These are phyloP conservation scores for Ganaspis sp. DNA, from an alignment of 1,140 invertebrate genomes.

Conservation along the genomic window DNA sequence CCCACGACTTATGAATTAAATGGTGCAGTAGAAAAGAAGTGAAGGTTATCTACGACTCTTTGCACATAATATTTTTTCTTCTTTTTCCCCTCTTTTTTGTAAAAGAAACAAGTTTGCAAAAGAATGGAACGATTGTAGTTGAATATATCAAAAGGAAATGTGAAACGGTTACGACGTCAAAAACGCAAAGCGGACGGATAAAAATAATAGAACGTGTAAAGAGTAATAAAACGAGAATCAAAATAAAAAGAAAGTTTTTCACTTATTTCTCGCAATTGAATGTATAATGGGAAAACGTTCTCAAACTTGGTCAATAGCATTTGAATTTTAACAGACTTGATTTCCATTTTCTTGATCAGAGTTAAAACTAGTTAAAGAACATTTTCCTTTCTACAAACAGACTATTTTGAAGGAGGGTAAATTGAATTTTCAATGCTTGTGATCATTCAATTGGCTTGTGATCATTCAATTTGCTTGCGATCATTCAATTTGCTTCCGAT, in stretches of 20 bases:
- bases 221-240: background rate
- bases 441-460: no score
- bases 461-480: no score
- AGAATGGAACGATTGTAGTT: background rate
- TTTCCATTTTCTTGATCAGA: constrained; percentile 4
- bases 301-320: constrained; percentile 3
- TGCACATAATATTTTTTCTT: background rate
- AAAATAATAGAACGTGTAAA: background rate
- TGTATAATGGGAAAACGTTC: constrained; percentile 3
- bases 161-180: background rate
- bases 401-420: no score
- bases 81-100: background rate
- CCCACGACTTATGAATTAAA: background rate
- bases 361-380: constrained; percentile 1
- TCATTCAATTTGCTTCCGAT: no score
- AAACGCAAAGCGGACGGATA: background rate
- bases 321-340: background rate
- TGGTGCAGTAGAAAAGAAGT: background rate
- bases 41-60: background rate
- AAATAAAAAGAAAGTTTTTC: constrained; percentile 5
- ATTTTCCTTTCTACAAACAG: background rate
- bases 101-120: background rate
- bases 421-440: no score
- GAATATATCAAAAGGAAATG: background rate
- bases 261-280: constrained; percentile 1